Evolutionary conservation across 2,888 invertebrate genomes (phyloP), one percentile per base, ranked within the genome.

Genomic region (Leptura quadrifasciata): DNA sequence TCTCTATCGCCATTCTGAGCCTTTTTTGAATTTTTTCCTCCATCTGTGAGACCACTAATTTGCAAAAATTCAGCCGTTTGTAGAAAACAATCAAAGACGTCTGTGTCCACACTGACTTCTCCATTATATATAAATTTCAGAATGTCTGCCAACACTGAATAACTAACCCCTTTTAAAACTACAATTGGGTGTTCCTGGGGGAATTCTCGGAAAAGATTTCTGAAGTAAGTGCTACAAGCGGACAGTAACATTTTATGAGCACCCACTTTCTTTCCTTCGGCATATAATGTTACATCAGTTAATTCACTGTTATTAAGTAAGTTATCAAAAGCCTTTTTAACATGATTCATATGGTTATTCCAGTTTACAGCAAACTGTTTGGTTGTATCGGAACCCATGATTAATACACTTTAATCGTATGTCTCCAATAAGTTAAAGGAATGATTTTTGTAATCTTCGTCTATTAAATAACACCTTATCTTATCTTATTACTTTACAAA

Each of bases 241-340:
- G 96, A 95, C 21, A 96, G 90, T 69, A 96, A 91, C 91, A 96
- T 94, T 91, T 95, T 95, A 87, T 96, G 96, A 54, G 96, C 96
- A 85, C 93, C 94, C 81, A 96, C 94, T 89, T 94, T 93, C 76
- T 94, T 93, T 79, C 96, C 96, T 88, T 96, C 96, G 87, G 95
- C 96, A 88, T 95, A 95, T 79, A 96, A 90, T 76, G 96, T 96
- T 71, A 96, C 96, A 91, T 96, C 96, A 71, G 95, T 95, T 79
- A 96, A 90, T 90, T 92, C 94, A 88, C 93, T 92, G 84, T 92
- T 92, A 81, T 91, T 91, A 73, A 92, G 92, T 80, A 96, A 91
- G 80, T 93, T 92, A 88, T 95, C 95, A 86, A 96, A 94, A 60
- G 95, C 95, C 88, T 94, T 94, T 80, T 94, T 95, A 85, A 96